Conservation (phyloP, 2,113 vertebrate species). For the Etia nguti region DNA sequence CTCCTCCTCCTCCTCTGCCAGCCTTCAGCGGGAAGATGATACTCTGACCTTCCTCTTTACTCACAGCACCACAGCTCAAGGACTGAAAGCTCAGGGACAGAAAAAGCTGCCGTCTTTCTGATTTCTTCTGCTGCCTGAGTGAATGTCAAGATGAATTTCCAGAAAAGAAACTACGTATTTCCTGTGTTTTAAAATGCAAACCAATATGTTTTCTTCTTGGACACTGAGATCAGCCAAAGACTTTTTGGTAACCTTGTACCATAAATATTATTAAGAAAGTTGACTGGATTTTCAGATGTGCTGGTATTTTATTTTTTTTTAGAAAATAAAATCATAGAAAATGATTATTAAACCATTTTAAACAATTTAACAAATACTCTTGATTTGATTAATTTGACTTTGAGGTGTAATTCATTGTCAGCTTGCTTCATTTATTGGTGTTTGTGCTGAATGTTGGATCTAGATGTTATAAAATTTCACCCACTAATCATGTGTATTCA, state of each 20-base stretch:
- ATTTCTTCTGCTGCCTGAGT: background rate
- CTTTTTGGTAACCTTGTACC: background rate
- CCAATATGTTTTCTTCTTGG: background rate
- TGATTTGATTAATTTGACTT: background rate
- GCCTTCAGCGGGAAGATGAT: conserved; percentile 36
- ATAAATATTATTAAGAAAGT: background rate
- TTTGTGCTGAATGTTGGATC: background rate
- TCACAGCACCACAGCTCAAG: background rate
- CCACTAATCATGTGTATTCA: background rate
- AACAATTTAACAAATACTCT: background rate
- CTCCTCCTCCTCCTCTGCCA: background rate
- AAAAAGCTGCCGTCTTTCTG: background rate
- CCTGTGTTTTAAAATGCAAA: background rate
- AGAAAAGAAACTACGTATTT: background rate
- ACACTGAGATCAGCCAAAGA: background rate
- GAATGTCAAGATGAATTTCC: background rate
- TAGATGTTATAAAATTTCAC: background rate
- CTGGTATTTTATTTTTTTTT: background rate
- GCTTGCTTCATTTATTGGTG: background rate
- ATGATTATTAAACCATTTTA: background rate
- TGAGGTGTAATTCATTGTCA: background rate
- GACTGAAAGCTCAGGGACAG: background rate
- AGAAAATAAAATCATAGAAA: background rate
- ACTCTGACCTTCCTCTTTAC: conserved; percentile 49
- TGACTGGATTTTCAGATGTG: background rate